Evolutionary conservation across 1,140 invertebrate genomes (phyloP), one percentile per base, ranked within the genome.

Genomic region (Cataglyphis hispanica): DNA sequence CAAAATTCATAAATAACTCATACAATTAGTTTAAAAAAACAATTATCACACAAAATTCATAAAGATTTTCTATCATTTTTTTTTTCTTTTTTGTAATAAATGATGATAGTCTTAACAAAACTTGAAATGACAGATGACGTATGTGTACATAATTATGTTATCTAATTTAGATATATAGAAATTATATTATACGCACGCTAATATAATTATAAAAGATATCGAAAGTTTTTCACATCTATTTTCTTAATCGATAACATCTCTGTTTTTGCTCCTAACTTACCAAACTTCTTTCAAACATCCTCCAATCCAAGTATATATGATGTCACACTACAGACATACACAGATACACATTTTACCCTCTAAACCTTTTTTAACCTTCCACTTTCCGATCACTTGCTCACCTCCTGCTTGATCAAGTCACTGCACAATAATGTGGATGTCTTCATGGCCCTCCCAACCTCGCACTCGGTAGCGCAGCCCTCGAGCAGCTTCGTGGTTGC

Each of bases 341-440:
- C 63, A n/a, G 34, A 67, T 43, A 40, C n/a, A 69, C 43, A 56
- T 80, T 69, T 80, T 53, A 22, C 63, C n/a, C 61, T 50, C 37
- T 40, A 56, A 80, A 37, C 16, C 16, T 25, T 19, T 53, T 16
- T 22, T 58, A 67, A 69, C 16, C 11, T 31, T 46, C 7, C 67
- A 72, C 40, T 83, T 6, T 60, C 43, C 37, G 19, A 66, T 2
- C 19, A 80, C 69, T 85, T 27, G 67, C 94, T 94, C 93, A 95
- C 94, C 94, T 95, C 93, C 70, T 92, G 92, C 63, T 94, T 94
- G 22, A 95, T 81, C 81, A 94, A 86, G 70, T 94, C 93, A 87
- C 90, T 92, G 40, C 88, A 88, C 66, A 88, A 88, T 66, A 92
- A 70, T 53, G 88, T 92, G 43, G 94, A 92, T 88, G 92, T 93